Percentiles rank a stretch among this genome's conserved stretches.
These are phyloP conservation scores for Capreolus pygargus DNA, from an alignment of 2,113 vertebrate genomes.

Conservation along the genomic window DNA sequence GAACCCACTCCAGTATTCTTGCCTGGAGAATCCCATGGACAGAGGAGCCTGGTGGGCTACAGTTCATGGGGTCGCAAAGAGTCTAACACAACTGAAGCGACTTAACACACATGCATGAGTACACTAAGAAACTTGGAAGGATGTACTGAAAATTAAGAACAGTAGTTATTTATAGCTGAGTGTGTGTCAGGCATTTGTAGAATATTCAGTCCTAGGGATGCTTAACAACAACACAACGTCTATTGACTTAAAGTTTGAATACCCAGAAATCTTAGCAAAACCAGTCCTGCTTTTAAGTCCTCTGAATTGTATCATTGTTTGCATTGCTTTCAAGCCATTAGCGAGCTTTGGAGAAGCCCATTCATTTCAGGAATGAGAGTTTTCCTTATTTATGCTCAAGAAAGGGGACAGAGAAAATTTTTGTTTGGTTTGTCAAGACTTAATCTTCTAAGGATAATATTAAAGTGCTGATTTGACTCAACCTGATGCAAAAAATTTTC, in stretches of 20 bases:
- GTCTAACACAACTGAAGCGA: accelerated
- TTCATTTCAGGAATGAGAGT: background rate
- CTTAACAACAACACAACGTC: background rate
- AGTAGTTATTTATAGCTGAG: too few species aligned
- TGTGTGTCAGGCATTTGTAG: conserved; percentile 56
- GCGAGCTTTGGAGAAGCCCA: background rate
- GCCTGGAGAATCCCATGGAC: background rate
- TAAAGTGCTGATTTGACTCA: background rate
- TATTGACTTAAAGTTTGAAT: background rate
- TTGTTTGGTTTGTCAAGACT: background rate
- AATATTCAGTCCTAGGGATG: conserved; percentile 36
- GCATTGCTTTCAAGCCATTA: background rate
- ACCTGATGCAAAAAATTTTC: background rate
- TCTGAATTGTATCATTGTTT: background rate
- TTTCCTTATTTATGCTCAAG: background rate
- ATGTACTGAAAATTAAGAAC: too few species aligned
- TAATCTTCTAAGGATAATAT: background rate
- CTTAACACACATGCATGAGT: background rate
- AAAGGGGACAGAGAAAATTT: background rate
- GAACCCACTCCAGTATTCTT: background rate
- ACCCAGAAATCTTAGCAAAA: conserved; percentile 48
- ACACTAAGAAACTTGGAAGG: background rate
- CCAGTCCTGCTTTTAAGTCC: conserved; percentile 23
- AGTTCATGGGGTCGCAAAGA: background rate
- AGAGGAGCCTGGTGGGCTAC: background rate